These are phyloP conservation scores for Drosophila kurseongensis DNA, from an alignment of 1,140 invertebrate species.

Conservation along the genomic window DNA sequence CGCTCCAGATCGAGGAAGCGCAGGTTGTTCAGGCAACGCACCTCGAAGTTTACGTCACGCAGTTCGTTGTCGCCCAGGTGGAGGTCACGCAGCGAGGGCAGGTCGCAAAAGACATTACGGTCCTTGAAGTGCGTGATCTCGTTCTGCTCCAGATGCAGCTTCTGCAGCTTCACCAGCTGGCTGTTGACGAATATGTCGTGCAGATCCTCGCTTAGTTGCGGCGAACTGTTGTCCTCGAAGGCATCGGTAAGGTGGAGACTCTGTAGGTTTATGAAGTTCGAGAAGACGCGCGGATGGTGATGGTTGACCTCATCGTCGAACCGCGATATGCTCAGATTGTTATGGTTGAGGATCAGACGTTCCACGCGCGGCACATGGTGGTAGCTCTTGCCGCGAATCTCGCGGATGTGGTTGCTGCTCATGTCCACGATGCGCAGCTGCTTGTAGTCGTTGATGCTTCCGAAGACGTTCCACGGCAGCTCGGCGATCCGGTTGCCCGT, in stretches of 20 bases:
- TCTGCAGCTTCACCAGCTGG: conserved; percentile 88
- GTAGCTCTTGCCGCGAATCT: conserved; percentile 91
- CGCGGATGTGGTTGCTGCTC: conserved; percentile 90
- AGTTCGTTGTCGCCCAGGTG: conserved; percentile 89
- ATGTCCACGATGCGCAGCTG: conserved; percentile 90
- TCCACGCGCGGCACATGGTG: conserved; percentile 90
- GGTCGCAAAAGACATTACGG: conserved; percentile 88
- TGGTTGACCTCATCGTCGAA: conserved; percentile 86
- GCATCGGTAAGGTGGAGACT: conserved; percentile 91
- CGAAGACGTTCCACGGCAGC: conserved; percentile 91
- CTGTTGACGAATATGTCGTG: conserved; percentile 91
- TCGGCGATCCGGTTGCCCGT: conserved; percentile 89
- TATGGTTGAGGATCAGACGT: conserved; percentile 91
- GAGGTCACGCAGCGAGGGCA: conserved; percentile 88
- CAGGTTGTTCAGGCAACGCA: conserved; percentile 88
- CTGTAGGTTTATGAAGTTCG: conserved; percentile 90
- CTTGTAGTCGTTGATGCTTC: conserved; percentile 86
- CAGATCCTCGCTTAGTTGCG: conserved; percentile 87
- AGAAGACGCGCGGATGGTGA: conserved; percentile 91
- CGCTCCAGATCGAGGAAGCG: conserved; percentile 89
- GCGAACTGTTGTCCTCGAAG: conserved; percentile 89
- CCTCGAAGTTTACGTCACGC: conserved; percentile 88
- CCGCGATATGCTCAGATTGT: conserved; percentile 88
- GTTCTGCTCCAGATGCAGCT: conserved; percentile 92
- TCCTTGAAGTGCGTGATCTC: conserved; percentile 90